Base-by-base conservation (phyloP, 2,113 vertebrate genomes). In the Triplophysa rosa region DNA sequence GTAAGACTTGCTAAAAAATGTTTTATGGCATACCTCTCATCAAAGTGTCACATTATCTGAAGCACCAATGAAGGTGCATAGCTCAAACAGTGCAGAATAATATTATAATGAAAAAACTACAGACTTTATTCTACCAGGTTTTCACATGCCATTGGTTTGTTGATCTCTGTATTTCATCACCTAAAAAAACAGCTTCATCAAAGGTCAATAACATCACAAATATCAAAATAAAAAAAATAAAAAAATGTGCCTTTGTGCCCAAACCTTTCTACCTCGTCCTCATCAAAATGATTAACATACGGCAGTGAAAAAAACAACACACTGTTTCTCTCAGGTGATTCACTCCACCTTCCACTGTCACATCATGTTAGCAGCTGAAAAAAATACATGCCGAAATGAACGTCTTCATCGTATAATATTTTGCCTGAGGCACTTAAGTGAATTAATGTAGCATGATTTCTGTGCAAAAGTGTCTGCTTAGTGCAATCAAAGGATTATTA, bases 391-490 rank as follows among this genome's bases (percentile, higher is more conserved):
- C 71, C 33, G 56, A 82, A 76, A 76, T 81, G 71, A 74, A 82
- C 63, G 78, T 82, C 80, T 77, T 65, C 23, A 83, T 80, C 52
- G 42, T 65, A 67, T 33, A 77, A 49, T 59, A 64, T 71, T 80
- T 62, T 61, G 80, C 79, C 77, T 11, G 62, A 67, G 77, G 82
- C 80, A 52, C 61, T 83, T 80, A 86, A 72, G 45, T 83, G 66
- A 81, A 79, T 83, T 68, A 79, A 77, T 82, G 82, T 77, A 81
- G 73, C 76, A 68, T 69, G 66, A 64, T 79, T 82, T 63, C 64
- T 40, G 63, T 67, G 47, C 17, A 26, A 63, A 67, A 71, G 58
- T 64, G 76, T 67, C 5, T 59, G 40, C 61, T 79, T 67, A 2
- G 64, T 79, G 70, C 66, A 81, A 77, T 72, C 71, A 81, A 54